phyloP scores from a whole-genome alignment of 1,140 invertebrate species.

The Dreissena rostriformis region DNA sequence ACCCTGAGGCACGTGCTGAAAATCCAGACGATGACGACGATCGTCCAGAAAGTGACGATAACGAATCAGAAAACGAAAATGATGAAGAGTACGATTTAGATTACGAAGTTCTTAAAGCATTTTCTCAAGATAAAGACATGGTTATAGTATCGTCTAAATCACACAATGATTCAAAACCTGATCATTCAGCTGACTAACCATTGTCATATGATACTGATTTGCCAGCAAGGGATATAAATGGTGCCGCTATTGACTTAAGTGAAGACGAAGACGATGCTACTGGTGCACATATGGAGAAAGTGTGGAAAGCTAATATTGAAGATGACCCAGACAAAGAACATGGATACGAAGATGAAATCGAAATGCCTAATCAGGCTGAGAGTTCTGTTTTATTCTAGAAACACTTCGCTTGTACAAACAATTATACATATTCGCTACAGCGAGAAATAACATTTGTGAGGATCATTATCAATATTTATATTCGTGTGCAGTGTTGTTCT shows the following conservation, averaged over 20 bases:
- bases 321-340: background rate
- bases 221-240: background rate
- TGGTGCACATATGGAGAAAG: no score
- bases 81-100: slow-evolving; percentile 19
- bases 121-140: background rate
- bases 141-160: background rate
- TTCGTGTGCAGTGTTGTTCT: no score
- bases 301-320: no score
- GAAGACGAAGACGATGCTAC: background rate
- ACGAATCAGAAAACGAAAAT: background rate
- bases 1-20: no score
- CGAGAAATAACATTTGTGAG: no score
- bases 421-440: no score
- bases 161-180: background rate
- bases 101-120: slow-evolving; percentile 6
- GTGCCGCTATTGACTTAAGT: no score
- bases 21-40: no score
- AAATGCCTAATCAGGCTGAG: background rate
- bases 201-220: background rate
- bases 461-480: no score
- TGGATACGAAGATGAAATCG: background rate
- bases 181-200: background rate
- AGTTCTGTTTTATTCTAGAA: slow-evolving; percentile 5
- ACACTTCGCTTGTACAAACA: background rate
- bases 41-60: no score